Conservation (phyloP, 2,888 invertebrate species). For the Formica aserva region DNA sequence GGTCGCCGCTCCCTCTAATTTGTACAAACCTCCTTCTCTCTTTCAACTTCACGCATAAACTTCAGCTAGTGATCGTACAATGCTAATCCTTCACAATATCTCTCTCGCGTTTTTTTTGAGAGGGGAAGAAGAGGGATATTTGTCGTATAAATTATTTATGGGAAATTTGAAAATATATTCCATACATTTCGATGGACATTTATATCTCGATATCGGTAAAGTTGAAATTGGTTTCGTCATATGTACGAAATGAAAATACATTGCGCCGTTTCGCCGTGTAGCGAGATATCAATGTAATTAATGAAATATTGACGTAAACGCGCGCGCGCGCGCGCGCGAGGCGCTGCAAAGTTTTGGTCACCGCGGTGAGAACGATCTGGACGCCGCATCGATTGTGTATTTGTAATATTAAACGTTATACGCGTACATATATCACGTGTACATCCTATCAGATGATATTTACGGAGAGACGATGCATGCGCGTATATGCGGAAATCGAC, state of each 20-base stretch:
- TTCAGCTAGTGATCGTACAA: slow-evolving; percentile 5
- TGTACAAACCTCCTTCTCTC: not conserved
- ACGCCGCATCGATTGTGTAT: slow-evolving; percentile 23
- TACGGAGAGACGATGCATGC: not conserved
- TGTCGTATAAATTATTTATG: slow-evolving; percentile 39
- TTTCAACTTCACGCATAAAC: not conserved
- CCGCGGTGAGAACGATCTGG: slow-evolving; percentile 12
- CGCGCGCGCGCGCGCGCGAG: not conserved
- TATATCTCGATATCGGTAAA: slow-evolving; percentile 25
- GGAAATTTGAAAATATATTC: not conserved
- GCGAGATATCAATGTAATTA: slow-evolving; percentile 51
- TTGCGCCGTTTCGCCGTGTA: slow-evolving; percentile 8
- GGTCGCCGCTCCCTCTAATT: slow-evolving; percentile 12
- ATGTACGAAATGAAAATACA: slow-evolving; percentile 38
- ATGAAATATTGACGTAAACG: slow-evolving; percentile 38
- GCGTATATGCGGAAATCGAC: slow-evolving; percentile 10
- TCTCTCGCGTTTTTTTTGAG: not conserved
- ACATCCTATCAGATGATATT: slow-evolving; percentile 26
- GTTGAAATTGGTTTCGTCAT: slow-evolving; percentile 29
- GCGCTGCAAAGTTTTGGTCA: slow-evolving; percentile 8
- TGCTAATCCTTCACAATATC: not conserved
- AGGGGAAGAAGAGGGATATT: not conserved
- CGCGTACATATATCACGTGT: not conserved
- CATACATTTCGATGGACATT: slow-evolving; percentile 13
- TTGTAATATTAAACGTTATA: slow-evolving; percentile 45